Percentiles rank a stretch among this genome's conserved stretches.
Evolutionary conservation across 2,797 vertebrate genomes (phyloP).

Genomic region (Ptychadena robeensis): DNA sequence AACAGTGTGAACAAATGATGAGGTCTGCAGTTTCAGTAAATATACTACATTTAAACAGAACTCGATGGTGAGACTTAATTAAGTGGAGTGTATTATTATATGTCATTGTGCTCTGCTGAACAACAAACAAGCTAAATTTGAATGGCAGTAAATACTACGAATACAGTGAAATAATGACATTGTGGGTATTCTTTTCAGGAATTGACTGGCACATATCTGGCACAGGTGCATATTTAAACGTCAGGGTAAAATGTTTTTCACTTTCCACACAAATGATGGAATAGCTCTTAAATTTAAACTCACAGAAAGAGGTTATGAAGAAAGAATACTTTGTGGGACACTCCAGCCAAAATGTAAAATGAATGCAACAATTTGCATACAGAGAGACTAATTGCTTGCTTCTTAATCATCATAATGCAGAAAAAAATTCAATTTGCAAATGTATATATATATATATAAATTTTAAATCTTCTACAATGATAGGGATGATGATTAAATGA

Average conservation of each 20-base stretch:
- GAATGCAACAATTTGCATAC: not conserved
- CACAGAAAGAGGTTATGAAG: not conserved
- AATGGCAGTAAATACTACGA: slow-evolving; percentile 25
- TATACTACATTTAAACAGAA: too few relatives aligned
- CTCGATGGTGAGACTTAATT: slow-evolving; percentile 24
- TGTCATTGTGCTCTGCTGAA: slow-evolving; percentile 25
- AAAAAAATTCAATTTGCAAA: too few relatives aligned
- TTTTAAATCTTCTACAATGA: too few relatives aligned
- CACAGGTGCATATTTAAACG: slow-evolving; percentile 26
- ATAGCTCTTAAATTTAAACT: slow-evolving; percentile 7
- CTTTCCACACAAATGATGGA: not conserved
- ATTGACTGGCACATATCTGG: slow-evolving; percentile 39
- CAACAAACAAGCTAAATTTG: slow-evolving; percentile 12
- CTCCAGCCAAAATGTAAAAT: not conserved
- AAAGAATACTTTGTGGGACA: not conserved
- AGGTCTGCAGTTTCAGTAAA: too few relatives aligned
- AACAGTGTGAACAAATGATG: too few relatives aligned
- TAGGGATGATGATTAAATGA: too few relatives aligned
- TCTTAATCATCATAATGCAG: too few relatives aligned
- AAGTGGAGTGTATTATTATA: slow-evolving; percentile 34
- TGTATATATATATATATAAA: too few relatives aligned
- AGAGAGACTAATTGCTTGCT: not conserved
- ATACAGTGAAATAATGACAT: slow-evolving; percentile 19
- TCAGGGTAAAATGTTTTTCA: slow-evolving; percentile 19
- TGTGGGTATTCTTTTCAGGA: not conserved